Conservation (phyloP, 2,888 invertebrate genomes). For the Nemotelus pantherinus region DNA sequence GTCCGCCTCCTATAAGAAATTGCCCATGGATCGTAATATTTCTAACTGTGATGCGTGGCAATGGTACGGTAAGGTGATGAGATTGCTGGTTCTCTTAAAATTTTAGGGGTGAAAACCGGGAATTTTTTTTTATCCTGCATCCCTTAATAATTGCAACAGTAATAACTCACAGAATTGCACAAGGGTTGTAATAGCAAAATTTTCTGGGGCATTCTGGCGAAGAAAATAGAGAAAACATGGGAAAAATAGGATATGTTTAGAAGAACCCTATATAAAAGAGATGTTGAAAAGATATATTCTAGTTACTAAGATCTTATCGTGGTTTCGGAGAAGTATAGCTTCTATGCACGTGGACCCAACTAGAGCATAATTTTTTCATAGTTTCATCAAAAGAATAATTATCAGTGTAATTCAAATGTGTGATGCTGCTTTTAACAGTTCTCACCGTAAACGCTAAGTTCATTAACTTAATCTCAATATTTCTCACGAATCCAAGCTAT, state of each 20-base stretch:
- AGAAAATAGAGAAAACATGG: neutral
- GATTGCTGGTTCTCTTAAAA: neutral
- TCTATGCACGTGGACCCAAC: no score
- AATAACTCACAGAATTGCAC: conserved; percentile 50
- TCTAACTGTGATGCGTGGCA: conserved; percentile 18
- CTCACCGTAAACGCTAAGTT: no score
- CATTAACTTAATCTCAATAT: no score
- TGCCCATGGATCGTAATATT: conserved; percentile 38
- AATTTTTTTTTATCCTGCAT: conserved; percentile 21
- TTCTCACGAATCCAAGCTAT: no score
- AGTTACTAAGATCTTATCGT: no score
- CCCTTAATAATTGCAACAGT: conserved; percentile 51
- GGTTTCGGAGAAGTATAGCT: no score
- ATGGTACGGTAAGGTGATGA: neutral
- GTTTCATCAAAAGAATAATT: no score
- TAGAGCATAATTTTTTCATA: no score
- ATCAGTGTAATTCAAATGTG: no score
- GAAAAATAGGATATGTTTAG: neutral
- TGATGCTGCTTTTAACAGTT: no score
- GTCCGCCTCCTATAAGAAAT: conserved; percentile 49
- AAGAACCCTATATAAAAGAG: no score
- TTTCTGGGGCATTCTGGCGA: neutral
- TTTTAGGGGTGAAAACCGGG: neutral
- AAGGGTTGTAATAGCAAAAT: conserved; percentile 20
- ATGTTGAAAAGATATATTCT: no score